Evolutionary conservation across 2,888 invertebrate species (phyloP), one percentile per base, ranked within the genome.

Genomic region (Ligdia adustata): DNA sequence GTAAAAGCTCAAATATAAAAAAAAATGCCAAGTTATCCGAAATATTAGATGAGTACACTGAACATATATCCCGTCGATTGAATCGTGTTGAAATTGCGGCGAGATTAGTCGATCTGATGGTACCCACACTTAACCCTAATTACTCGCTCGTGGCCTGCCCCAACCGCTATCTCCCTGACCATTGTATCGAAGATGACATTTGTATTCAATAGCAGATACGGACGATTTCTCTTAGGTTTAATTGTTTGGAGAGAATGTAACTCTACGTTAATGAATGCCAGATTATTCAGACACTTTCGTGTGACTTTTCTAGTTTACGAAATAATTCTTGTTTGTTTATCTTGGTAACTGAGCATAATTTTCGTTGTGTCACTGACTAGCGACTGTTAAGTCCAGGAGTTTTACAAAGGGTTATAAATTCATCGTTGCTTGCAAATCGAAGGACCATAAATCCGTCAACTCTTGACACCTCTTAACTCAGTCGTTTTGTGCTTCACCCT

Each of bases 51-150:
- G 40, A 52, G 50, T 39, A 52, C 44, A 47, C 20, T 43, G 47
- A 44, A 33, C 46, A 49, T 32, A 29, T 22, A 45, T 45, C 35
- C 43, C 34, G 37, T 40, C 52, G 49, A 46, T 52, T 29, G 47
- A 44, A 60, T 61, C 50, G 49, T 55, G 48, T 48, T 63, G 39
- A 29, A 62, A 62, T 63, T 56, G 53, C 58, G 53, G 50, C 50
- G 54, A 53, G 64, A 64, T 66, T 63, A 66, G 62, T 57, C 59
- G 50, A 58, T 64, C 57, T 47, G 57, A 44, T 53, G 56, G 53
- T 16, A 64, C 61, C 62, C 59, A 57, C 65, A 62, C 57, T 61
- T 58, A 55, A 63, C 65, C 64, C 56, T 69, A 65, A 67, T 72
- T 70, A 65, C 53, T 56, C 15, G 41, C 35, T 43, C 44, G 53